Base-by-base conservation (phyloP, 2,888 invertebrate genomes). In the Hypolimnas misippus region DNA sequence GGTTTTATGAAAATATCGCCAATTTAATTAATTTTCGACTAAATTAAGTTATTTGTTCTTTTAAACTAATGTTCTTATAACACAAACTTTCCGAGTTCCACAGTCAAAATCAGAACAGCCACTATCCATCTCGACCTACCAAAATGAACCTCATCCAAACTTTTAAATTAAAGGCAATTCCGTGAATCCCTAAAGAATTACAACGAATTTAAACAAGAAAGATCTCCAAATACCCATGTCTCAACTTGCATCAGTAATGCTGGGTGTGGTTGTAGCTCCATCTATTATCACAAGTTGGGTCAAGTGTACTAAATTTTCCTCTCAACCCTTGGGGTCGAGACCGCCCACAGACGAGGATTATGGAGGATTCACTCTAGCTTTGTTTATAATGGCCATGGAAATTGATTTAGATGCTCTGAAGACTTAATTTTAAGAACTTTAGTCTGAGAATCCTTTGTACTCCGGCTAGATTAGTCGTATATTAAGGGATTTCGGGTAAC, bases 251-350 rank as follows among this genome's bases (percentile, higher is more conserved):
- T 61, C 60, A 46, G 63, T 62, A 49, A 55, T 56, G 46, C 52
- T 49, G 68, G 67, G 69, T 67, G 65, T 69, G 70, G 65, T 63
- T 60, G 57, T 44, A 63, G 53, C 59, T 52, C 67, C 69, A 72
- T 72, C 70, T 67, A 68, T 72, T 69, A 70, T 67, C 67, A 59
- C 67, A 64, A 69, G 63, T 66, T 63, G 67, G 69, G 64, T 70
- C 63, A 66, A 67, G 68, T 67, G 59, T 60, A 63, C 54, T 64
- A 67, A 69, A 70, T 70, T 69, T 65, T 63, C 69, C 50, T 66
- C 54, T 66, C 50, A 66, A 64, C 66, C 68, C 66, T 66, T 52
- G 59, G 68, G 66, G 66, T 52, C 57, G 59, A 63, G 59, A 65
- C 54, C 63, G 67, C 69, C 65, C 57, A 63, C 64, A 57, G 52